Conservation (phyloP, 2,797 vertebrate genomes). For the Eptatretus atami region DNA sequence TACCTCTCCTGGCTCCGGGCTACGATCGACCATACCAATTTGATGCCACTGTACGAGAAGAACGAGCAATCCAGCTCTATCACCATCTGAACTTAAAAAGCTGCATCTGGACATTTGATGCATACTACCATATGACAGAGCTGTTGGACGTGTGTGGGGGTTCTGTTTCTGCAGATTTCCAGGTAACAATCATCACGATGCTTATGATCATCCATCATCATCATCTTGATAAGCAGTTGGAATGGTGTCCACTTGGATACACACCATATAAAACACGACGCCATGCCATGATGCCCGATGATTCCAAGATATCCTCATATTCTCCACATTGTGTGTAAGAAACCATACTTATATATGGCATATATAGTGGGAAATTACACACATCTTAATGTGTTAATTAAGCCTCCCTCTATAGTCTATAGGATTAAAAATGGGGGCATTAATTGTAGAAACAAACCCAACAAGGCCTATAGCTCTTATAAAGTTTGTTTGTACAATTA, state of each 20-base stretch:
- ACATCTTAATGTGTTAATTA: no score
- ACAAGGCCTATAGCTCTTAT: no score
- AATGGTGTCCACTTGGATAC: no score
- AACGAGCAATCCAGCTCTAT: conserved; percentile 56
- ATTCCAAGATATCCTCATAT: background rate
- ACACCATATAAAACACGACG: no score
- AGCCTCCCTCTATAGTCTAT: no score
- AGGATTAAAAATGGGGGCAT: no score
- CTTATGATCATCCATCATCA: no score
- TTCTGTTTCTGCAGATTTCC: conserved; percentile 76
- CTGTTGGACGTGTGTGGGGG: conserved; percentile 76
- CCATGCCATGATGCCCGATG: background rate
- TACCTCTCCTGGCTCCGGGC: conserved; percentile 40
- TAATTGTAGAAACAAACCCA: no score
- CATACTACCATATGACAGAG: conserved; percentile 89
- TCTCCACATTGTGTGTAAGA: background rate
- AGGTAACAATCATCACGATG: conserved; percentile 19
- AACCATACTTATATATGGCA: no score
- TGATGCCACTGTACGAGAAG: conserved; percentile 34
- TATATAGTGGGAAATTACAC: no score
- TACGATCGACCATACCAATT: conserved; percentile 80
- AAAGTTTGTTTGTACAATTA: no score
- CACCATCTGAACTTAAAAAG: conserved; percentile 91
- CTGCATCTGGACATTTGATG: conserved; percentile 93
- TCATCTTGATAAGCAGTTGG: no score